Conservation (phyloP, 1,140 invertebrate genomes). For the Aphaenogaster ashmeadi region DNA sequence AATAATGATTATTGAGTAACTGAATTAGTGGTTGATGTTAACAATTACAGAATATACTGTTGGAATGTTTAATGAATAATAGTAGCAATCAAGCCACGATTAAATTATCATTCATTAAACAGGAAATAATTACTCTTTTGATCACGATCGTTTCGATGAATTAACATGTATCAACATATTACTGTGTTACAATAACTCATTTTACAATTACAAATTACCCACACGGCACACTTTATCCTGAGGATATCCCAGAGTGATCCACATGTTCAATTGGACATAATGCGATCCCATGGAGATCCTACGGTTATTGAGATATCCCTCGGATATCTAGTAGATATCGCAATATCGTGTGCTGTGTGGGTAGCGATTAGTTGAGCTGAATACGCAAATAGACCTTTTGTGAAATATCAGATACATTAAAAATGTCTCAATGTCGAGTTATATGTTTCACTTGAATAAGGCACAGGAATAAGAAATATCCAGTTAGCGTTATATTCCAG, state of each 20-base stretch:
- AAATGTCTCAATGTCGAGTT: not conserved
- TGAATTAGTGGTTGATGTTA: conserved; percentile 7
- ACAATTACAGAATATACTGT: not conserved
- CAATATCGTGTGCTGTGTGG: too few species aligned
- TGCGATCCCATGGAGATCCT: too few species aligned
- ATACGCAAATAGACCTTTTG: not conserved
- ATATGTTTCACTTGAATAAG: not conserved
- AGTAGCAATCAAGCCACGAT: conserved; percentile 31
- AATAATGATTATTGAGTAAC: conserved; percentile 18
- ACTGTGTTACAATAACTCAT: not conserved
- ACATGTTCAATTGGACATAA: too few species aligned
- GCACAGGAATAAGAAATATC: conserved; percentile 27
- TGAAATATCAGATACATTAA: not conserved
- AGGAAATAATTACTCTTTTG: conserved; percentile 43
- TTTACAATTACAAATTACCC: not conserved
- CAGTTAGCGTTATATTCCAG: conserved; percentile 27
- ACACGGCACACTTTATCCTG: too few species aligned
- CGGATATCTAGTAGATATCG: too few species aligned
- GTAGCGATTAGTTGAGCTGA: not conserved
- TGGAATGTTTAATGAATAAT: conserved; percentile 23
- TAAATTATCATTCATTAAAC: conserved; percentile 46
- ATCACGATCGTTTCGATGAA: not conserved
- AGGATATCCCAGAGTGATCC: too few species aligned
- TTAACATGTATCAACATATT: conserved; percentile 28
- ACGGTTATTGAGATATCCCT: too few species aligned